A percentile compares a stretch with the other conserved stretches of the same genome.
phyloP scores from a whole-genome alignment of 2,888 invertebrate species.

The Harpalus rubripes region DNA sequence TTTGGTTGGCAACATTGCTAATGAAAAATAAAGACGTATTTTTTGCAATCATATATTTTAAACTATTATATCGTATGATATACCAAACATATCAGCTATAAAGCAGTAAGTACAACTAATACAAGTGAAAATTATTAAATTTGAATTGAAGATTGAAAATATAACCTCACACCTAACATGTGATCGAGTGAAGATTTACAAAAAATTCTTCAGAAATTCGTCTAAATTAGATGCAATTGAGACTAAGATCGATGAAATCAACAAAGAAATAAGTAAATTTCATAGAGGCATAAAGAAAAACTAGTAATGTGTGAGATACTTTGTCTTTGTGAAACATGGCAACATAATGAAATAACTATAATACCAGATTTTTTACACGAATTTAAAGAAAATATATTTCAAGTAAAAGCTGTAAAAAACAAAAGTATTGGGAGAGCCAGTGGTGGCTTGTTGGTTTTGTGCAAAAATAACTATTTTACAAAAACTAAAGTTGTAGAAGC shows the following conservation, averaged over 20 bases:
- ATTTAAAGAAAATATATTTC: neutral
- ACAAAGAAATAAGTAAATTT: neutral
- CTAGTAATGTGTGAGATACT: neutral
- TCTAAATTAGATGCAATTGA: neutral
- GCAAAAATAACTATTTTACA: neutral
- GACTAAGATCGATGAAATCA: neutral
- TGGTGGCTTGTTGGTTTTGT: neutral
- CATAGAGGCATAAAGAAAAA: no score
- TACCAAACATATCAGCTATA: no score
- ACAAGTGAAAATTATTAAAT: no score
- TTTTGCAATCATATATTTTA: no score
- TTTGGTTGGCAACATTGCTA: no score
- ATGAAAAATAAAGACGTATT: no score
- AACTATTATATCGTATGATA: no score
- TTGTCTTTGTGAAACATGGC: slow-evolving; percentile 4
- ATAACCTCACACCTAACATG: no score
- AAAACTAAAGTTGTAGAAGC: neutral
- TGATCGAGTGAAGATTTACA: neutral
- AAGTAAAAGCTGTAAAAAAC: neutral
- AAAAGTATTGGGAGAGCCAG: neutral
- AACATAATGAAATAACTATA: neutral
- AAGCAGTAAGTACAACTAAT: no score
- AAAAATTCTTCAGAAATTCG: neutral
- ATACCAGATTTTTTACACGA: neutral
- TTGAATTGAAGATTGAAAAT: no score